A percentile compares a stretch with the other conserved stretches of the same genome.
phyloP scores from a whole-genome alignment of 2,113 vertebrate genomes.

The Agapornis roseicollis region DNA sequence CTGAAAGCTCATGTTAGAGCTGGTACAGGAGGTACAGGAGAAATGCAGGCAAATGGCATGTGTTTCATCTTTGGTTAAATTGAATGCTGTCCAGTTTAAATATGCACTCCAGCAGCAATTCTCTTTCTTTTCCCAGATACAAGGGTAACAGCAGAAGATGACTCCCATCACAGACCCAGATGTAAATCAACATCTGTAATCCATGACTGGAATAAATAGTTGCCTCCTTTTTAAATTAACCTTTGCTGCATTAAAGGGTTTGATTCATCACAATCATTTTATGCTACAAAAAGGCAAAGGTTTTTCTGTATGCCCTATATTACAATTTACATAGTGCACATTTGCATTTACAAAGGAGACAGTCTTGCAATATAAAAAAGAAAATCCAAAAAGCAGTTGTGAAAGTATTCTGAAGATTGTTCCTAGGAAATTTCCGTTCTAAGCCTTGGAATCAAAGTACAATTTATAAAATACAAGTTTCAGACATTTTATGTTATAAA shows the following conservation, averaged over 20 bases:
- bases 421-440: not conserved
- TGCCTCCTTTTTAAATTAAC: not conserved
- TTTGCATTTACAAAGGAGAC: not conserved
- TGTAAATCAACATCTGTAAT: not conserved
- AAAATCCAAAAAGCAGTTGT: not conserved
- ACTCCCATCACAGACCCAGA: not conserved
- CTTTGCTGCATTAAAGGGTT: not conserved
- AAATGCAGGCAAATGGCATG: not conserved
- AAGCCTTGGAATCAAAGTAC: not conserved
- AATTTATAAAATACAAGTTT: not conserved
- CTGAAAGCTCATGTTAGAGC: not conserved
- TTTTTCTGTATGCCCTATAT: not conserved
- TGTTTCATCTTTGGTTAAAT: not conserved
- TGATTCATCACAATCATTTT: not conserved
- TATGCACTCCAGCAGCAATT: not conserved
- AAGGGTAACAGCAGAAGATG: not conserved
- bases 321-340: not conserved
- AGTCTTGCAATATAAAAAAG: not conserved
- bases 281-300: not conserved
- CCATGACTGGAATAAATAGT: not conserved
- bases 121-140: not conserved
- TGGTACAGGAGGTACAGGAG: not conserved
- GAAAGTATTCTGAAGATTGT: not conserved
- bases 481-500: not conserved
- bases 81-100: not conserved